These are phyloP conservation scores for Chalcosyrphus nemorum DNA, from an alignment of 2,888 invertebrate genomes.

Conservation along the genomic window DNA sequence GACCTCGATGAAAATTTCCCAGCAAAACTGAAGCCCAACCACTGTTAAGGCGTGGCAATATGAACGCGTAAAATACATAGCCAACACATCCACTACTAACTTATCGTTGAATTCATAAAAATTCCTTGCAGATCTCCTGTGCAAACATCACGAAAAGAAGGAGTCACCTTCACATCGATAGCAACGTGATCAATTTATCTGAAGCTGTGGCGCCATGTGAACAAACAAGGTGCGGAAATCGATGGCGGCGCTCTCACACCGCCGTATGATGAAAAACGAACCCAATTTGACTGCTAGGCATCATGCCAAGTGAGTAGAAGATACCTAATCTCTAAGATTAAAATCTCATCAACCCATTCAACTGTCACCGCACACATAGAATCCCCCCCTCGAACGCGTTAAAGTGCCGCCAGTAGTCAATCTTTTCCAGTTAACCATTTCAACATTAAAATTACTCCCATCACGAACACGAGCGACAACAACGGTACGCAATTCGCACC, in stretches of 20 bases:
- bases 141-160: slow-evolving; percentile 48
- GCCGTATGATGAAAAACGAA: not conserved
- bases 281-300: not conserved
- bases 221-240: slow-evolving; percentile 37
- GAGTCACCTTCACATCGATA: slow-evolving; percentile 46
- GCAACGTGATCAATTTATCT: slow-evolving; percentile 61
- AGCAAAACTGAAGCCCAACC: not conserved
- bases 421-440: slow-evolving; percentile 32
- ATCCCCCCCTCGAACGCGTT: not conserved
- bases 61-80: not conserved
- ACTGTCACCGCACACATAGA: slow-evolving; percentile 63
- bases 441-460: slow-evolving; percentile 27
- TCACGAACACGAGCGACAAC: slow-evolving; percentile 23
- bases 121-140: slow-evolving; percentile 22
- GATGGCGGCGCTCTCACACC: slow-evolving; percentile 16
- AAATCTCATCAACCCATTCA: slow-evolving; percentile 40
- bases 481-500: slow-evolving; percentile 27
- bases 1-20: not conserved
- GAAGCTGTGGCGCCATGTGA: slow-evolving; percentile 67
- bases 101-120: slow-evolving; percentile 21
- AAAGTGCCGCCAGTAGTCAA: slow-evolving; percentile 56
- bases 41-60: not conserved
- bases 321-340: slow-evolving; percentile 58
- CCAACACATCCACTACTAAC: not conserved
- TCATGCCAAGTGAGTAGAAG: slow-evolving; percentile 24